A percentile compares a stretch with the other conserved stretches of the same genome.
These are phyloP conservation scores for Hippocampus abdominalis DNA, from an alignment of 2,113 vertebrate species.

Conservation along the genomic window DNA sequence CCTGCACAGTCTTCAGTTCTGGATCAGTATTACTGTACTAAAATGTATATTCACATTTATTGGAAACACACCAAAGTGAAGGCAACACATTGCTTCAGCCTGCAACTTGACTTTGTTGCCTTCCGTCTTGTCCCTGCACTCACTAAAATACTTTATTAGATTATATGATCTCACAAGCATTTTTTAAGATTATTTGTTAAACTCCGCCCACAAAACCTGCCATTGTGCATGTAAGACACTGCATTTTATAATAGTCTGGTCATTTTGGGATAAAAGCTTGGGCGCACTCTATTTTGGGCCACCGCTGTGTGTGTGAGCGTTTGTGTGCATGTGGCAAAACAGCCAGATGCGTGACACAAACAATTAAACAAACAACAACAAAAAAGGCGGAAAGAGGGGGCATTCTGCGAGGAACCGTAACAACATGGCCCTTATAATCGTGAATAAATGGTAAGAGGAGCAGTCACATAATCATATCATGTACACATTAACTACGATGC, in stretches of 20 bases:
- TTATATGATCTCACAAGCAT: conserved; percentile 58
- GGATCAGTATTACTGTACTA: too few relatives aligned
- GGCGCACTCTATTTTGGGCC: conserved; percentile 64
- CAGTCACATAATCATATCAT: too few relatives aligned
- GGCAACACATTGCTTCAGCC: too few relatives aligned
- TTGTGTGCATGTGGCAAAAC: conserved; percentile 51
- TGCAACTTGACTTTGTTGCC: too few relatives aligned
- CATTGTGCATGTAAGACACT: conserved; percentile 57
- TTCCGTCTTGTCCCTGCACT: too few relatives aligned
- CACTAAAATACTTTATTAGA: too few relatives aligned
- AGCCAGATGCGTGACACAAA: conserved; percentile 58
- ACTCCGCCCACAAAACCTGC: conserved; percentile 31
- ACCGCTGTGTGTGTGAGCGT: conserved; percentile 51
- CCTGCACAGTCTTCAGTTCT: not conserved
- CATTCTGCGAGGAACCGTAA: conserved; percentile 37
- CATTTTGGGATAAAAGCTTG: conserved; percentile 65
- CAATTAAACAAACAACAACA: too few relatives aligned
- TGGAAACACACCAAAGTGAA: too few relatives aligned
- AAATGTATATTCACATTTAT: too few relatives aligned
- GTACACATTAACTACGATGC: too few relatives aligned
- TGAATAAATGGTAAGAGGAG: too few relatives aligned
- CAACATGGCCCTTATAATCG: conserved; percentile 18
- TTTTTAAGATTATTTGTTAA: conserved; percentile 52
- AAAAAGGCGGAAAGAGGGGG: not conserved
- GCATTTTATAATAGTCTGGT: conserved; percentile 62